A percentile compares a stretch with the other conserved stretches of the same genome.
These are phyloP conservation scores for Ceratothoa steindachneri DNA, from an alignment of 2,888 invertebrate species.

Conservation along the genomic window DNA sequence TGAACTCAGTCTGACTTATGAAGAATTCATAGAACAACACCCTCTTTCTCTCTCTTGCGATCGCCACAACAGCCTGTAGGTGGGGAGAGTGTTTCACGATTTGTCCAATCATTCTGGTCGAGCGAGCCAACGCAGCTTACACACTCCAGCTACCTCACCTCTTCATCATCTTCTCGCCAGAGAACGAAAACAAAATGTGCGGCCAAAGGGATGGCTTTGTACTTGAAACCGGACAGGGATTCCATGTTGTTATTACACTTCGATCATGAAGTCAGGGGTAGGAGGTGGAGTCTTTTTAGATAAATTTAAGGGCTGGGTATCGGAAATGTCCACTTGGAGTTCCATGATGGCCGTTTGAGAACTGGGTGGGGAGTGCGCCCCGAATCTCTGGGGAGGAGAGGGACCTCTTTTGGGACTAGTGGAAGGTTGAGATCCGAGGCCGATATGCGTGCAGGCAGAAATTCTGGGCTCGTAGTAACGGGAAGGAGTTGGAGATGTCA, in stretches of 20 bases:
- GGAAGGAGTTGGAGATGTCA: constrained; percentile 41
- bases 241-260: constrained; percentile 38
- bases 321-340: constrained; percentile 69
- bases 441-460: constrained; percentile 29
- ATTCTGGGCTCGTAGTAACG: constrained; percentile 43
- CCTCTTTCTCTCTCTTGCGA: no score
- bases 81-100: no score
- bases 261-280: constrained; percentile 32
- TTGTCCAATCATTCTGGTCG: no score
- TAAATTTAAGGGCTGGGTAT: constrained; percentile 73
- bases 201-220: constrained; percentile 36
- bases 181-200: constrained; percentile 35
- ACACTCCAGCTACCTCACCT: constrained; percentile 19
- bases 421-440: constrained; percentile 48
- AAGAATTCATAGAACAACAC: neutral
- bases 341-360: constrained; percentile 54
- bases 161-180: constrained; percentile 36
- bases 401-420: constrained; percentile 55
- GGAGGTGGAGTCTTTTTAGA: constrained; percentile 78
- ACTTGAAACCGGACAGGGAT: constrained; percentile 22
- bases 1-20: constrained; percentile 14
- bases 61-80: no score
- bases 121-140: neutral
- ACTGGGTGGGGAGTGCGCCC: constrained; percentile 48
- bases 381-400: constrained; percentile 59